Conservation (phyloP, 2,888 invertebrate species). For the Rhamphomyia laevipes region DNA sequence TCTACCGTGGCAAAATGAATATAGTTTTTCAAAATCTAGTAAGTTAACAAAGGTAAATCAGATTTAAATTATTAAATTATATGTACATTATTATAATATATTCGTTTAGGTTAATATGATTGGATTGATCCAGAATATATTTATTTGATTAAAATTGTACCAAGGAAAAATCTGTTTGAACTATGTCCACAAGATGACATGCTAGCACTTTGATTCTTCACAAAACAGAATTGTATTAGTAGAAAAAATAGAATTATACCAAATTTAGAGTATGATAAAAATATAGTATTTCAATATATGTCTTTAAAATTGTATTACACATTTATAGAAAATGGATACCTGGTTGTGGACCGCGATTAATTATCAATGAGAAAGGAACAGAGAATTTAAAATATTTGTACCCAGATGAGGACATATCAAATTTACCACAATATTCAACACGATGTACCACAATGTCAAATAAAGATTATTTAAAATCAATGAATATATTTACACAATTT, state of each 20-base stretch:
- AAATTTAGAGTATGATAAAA: conserved; percentile 49
- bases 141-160: conserved; percentile 53
- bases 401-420: conserved; percentile 17
- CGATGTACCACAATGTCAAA: conserved; percentile 25
- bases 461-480: conserved; percentile 39
- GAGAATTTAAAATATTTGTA: conserved; percentile 13
- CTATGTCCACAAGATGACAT: conserved; percentile 45
- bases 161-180: conserved; percentile 42
- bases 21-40: conserved; percentile 20
- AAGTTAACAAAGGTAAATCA: conserved; percentile 24
- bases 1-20: conserved; percentile 47
- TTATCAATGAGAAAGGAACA: conserved; percentile 27
- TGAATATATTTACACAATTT: conserved; percentile 61
- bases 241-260: conserved; percentile 53
- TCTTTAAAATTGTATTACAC: conserved; percentile 4
- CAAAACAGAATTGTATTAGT: conserved; percentile 49
- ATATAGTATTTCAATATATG: background rate
- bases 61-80: background rate
- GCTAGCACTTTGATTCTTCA: conserved; percentile 56
- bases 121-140: conserved; percentile 46
- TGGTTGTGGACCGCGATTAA: conserved; percentile 55
- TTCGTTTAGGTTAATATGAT: conserved; percentile 22
- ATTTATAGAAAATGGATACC: conserved; percentile 55
- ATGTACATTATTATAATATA: background rate
- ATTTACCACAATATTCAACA: conserved; percentile 25